phyloP scores from a whole-genome alignment of 2,113 vertebrate genomes.

The Cariama cristata region DNA sequence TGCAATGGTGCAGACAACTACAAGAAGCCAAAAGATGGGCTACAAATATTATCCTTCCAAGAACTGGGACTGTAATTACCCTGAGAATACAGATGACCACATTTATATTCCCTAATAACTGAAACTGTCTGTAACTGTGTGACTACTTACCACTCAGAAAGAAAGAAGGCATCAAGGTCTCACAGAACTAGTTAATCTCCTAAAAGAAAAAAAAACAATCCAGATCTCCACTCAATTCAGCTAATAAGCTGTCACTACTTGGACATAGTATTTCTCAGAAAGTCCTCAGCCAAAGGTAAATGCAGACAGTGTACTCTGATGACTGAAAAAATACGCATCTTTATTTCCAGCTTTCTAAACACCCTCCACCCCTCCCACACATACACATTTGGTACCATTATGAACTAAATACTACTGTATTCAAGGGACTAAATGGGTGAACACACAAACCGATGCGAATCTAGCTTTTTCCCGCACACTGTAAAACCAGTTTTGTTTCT shows the following conservation, averaged over 20 bases:
- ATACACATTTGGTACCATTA: background rate
- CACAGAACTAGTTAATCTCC: background rate
- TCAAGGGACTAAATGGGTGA: background rate
- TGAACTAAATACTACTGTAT: background rate
- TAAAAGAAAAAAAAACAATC: background rate
- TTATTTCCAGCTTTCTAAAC: background rate
- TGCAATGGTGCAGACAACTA: background rate
- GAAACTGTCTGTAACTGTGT: background rate
- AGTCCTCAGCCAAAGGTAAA: background rate
- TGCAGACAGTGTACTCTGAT: background rate
- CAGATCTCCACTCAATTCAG: background rate
- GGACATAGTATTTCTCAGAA: background rate
- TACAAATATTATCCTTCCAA: background rate
- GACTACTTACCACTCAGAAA: background rate
- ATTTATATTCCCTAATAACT: background rate
- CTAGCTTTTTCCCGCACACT: background rate
- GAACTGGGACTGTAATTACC: background rate
- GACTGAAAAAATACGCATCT: rapidly evolving
- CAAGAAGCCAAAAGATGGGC: background rate
- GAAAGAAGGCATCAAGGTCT: background rate
- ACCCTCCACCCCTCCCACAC: background rate
- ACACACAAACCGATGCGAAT: background rate
- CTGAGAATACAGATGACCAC: background rate
- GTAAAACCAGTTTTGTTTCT: background rate
- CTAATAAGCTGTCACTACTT: background rate